Base-by-base conservation (phyloP, 2,888 invertebrate species). In the Gymnoscelis rufifasciata region DNA sequence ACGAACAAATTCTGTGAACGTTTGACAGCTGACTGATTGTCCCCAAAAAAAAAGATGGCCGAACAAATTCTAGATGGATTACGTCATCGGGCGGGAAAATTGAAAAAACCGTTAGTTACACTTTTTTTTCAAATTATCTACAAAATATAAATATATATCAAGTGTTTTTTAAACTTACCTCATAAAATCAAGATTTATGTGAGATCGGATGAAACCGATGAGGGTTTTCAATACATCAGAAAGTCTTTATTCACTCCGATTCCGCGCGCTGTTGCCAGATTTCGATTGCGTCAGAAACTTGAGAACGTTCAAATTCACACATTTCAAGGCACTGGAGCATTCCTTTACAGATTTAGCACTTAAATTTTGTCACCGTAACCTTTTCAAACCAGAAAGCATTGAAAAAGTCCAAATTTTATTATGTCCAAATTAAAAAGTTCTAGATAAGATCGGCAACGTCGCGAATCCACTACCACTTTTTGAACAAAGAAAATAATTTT, bases 281-380 rank as follows among this genome's bases (percentile, higher is more conserved):
- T 65, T 83, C 67, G 78, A 79, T 88, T 87, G 87, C 87, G 78
- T 88, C 87, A 88, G 88, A 86, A 65, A 82, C 54, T 75, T 66
- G 64, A 71, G 63, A 79, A 59, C 72, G 78, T 80, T 83, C 82
- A 77, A 72, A 75, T 60, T 62, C 68, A 79, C 71, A 76, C 86
- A 86, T 86, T 81, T 83, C 86, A 81, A 71, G 57, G 70, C 71
- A 77, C 71, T 71, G 66, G 55, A 72, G 62, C 82, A 83, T 83
- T 67, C 79, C 76, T 80, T 73, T 59, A 46, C 48, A 35, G 57
- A 64, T 60, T 51, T 37, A 50, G 50, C 59, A 62, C 60, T 56
- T 47, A 43, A 60, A 53, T 64, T 45, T 53, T 45, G 47, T 50
- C 53, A 58, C 43, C 60, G 39, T 45, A 49, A 59, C 38, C 47